Base-by-base conservation (phyloP, 2,113 vertebrate species). In the Promerops cafer region DNA sequence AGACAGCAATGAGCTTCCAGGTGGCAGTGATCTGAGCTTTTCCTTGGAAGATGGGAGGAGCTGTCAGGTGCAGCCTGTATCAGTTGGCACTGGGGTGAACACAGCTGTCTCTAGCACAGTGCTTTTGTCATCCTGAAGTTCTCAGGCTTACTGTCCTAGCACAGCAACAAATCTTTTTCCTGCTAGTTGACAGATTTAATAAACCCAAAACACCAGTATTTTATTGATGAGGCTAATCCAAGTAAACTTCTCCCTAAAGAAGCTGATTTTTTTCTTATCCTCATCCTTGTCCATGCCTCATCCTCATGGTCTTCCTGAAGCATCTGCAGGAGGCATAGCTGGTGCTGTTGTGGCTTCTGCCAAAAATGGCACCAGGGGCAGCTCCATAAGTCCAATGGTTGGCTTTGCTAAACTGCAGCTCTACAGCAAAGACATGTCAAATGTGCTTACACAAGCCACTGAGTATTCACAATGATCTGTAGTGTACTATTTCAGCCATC, bases 391-490 rank as follows among this genome's bases (percentile, higher is more conserved):
- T 39, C 31, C 63, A 56, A 19, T 45, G 80, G 44, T 47, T 90
- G 82, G 71, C 83, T 89, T 90, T 75, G 56, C 69, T 75, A 22
- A 92, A n/a, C 87, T 68, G 80, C 86, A 91, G 77, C 81, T 91
- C 83, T 71, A 15, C 74, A 42, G 72, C 6, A 2, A 83, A 89
- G 91, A 84, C 49, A 4, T 49, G 91, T 97, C 96, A 95, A 63
- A 89, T 66, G 57, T 4, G 16, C 76, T 97, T 96, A 94, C 83
- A 95, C 93, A 95, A 95, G 87, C 96, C 94, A 82, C 91, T 97
- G 96, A 89, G n/a, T 95, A 91, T 94, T 92, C 94, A 96, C 94
- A 97, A 93, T 95, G 87, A 89, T 91, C 83, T 39, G 83, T 52
- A 94, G 91, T 95, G 94, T 97, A 47, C 93, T 95, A 37, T 91